Base-by-base conservation (phyloP, 2,888 invertebrate species). In the Chalcosyrphus nemorum region DNA sequence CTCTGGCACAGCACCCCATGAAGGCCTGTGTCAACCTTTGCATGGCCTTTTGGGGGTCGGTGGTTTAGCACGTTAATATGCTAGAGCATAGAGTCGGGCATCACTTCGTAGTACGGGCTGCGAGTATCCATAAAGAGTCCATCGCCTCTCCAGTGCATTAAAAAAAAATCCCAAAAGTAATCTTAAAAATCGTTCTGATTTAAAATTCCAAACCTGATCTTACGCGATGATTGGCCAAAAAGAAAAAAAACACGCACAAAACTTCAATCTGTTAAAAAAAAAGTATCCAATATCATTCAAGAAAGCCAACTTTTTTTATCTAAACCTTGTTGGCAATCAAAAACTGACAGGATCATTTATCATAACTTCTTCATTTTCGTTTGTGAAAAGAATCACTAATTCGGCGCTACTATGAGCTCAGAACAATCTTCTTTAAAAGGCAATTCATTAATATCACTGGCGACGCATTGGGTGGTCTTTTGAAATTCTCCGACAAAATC, bases 381-480 rank as follows among this genome's bases (percentile, higher is more conserved):
- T 59, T 59, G n/a, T 38, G 27, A 71, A 71, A 50, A 50, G 24
- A 71, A 50, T 50, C 47, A 41, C 45, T 70, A 45, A 70, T 57
- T 70, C 15, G 11, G 1, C n/a, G n/a, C 27, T 9, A 29, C 29
- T 17, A 61, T 5, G 45, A 19, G 29, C 19, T 70, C 45, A 32
- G n/a, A 38, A 24, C 29, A 47, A 38, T 27, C 29, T 43, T 52
- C 41, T 41, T 13, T 21, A 61, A 61, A 72, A 52, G 61, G 41
- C n/a, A 61, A 54, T 61, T 54, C 61, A 72, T 61, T 63, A 63
- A 54, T 43, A 72, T 54, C 21, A 21, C 17, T 24, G 43, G 32
- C 7, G 32, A 54, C 43, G 21, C 43, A 52, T 72, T 72, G 41
- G 72, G 72, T 63, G 72, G 72, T 54, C 72, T 54, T 72, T 63